A percentile compares a stretch with the other conserved stretches of the same genome.
These are phyloP conservation scores for Podabrus alpinus DNA, from an alignment of 2,888 invertebrate genomes.

Conservation along the genomic window DNA sequence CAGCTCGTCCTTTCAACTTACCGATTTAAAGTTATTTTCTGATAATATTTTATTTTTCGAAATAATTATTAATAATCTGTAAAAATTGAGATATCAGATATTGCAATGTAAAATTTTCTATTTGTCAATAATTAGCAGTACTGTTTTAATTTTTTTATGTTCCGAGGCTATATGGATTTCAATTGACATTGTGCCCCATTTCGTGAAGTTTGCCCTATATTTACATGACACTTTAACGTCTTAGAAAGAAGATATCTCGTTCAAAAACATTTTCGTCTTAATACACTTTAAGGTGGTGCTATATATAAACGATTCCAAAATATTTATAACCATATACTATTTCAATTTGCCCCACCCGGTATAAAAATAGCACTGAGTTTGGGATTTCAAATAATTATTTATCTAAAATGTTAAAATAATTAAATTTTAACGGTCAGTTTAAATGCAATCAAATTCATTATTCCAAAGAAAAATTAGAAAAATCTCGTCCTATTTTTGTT, in stretches of 20 bases:
- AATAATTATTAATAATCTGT: background rate
- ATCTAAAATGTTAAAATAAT: too few relatives aligned
- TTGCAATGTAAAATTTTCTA: background rate
- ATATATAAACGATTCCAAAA: too few relatives aligned
- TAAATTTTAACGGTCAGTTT: too few relatives aligned
- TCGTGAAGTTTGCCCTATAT: background rate
- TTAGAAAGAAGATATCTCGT: background rate
- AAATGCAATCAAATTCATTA: too few relatives aligned
- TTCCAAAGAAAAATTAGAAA: too few relatives aligned
- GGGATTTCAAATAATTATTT: too few relatives aligned
- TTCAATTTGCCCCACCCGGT: too few relatives aligned
- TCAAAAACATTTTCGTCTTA: background rate
- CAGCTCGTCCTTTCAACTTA: constrained; percentile 22
- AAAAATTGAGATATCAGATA: background rate
- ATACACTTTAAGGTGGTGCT: background rate
- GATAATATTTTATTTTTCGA: background rate
- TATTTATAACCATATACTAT: too few relatives aligned
- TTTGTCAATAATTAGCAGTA: background rate
- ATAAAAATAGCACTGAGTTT: too few relatives aligned
- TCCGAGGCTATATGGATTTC: background rate
- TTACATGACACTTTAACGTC: background rate
- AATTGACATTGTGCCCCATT: background rate
- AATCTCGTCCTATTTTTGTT: too few relatives aligned
- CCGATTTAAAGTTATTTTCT: constrained; percentile 14
- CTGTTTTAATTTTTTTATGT: background rate